Base-by-base conservation (phyloP, 2,113 vertebrate genomes). In the Dromiciops gliroides region DNA sequence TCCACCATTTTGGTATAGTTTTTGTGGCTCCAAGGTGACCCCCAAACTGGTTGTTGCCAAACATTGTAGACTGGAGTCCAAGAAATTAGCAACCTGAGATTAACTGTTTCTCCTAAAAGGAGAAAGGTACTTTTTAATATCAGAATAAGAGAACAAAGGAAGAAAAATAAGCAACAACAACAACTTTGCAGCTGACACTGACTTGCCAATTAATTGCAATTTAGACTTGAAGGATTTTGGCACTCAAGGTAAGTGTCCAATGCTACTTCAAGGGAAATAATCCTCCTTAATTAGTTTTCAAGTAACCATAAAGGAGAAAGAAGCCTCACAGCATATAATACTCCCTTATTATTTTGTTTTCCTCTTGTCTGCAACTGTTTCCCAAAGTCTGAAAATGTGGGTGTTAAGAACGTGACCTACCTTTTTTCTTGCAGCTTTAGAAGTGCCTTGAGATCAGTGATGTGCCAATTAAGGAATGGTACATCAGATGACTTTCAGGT, bases 281-380 rank as follows among this genome's bases (percentile, higher is more conserved):
- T 92, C 95, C 91, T 96, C 12, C 24, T 83, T 94, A 83, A 95
- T 95, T 93, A 96, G 90, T 26, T 47, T 90, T 91, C 90, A 26
- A 60, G 14, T 90, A 50, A 89, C 50, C 94, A 96, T 89, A 89
- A 89, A 93, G 26, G 90, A 67, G 90, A 83, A 96, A 94, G 8
- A n/a, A 22, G 16, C 14, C 25, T 91, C 22, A 10, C n/a, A 37
- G 51, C 94, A 88, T 11, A 89, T 48, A 90, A 89, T 22, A 48
- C 19, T 96, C 52, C 25, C 53, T 67, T 93, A 95, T 47, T 95
- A 48, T 22, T 92, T 93, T 95, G 49, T 90, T 91, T 96, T 56
- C 22, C 60, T 96, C 50, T 94, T 94, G 89, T n/a, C 31, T 91
- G 47, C 48, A 94, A 49, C 47, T 75, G 47, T 89, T 95, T 92